These are phyloP conservation scores for Gallinago undulata DNA, from an alignment of 2,113 vertebrate genomes.

Conservation along the genomic window DNA sequence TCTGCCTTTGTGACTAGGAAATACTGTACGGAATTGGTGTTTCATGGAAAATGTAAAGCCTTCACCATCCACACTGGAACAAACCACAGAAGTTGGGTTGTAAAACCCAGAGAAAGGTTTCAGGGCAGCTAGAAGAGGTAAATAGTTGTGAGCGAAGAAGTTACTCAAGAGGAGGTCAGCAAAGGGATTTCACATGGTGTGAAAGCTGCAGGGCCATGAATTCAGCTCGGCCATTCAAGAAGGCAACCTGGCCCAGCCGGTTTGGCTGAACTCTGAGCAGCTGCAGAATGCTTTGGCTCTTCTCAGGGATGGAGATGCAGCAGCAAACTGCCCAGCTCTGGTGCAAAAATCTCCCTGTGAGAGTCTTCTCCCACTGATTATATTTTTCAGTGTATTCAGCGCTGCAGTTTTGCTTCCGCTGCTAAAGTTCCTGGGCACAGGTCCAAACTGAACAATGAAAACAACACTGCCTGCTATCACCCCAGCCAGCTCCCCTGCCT, in stretches of 20 bases:
- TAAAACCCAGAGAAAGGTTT: not conserved
- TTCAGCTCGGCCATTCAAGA: not conserved
- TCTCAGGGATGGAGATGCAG: not conserved
- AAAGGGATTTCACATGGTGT: not conserved
- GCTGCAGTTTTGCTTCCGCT: not conserved
- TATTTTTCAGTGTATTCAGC: too few species aligned
- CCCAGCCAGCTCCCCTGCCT: not conserved
- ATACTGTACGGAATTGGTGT: not conserved
- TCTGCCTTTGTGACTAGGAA: fast-evolving
- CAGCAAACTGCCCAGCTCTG: not conserved
- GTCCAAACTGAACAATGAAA: not conserved
- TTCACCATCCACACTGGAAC: not conserved
- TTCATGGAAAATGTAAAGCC: not conserved
- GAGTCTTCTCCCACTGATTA: not conserved
- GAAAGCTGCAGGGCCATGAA: not conserved
- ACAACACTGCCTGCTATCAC: not conserved
- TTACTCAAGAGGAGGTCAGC: not conserved
- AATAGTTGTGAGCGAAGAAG: not conserved
- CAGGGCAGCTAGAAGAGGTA: not conserved
- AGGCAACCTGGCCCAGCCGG: not conserved
- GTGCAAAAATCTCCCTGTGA: not conserved
- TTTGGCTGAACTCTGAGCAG: not conserved
- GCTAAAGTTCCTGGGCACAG: not conserved
- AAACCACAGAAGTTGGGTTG: not conserved
- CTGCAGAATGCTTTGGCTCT: not conserved